Base-by-base conservation (phyloP, 2,797 vertebrate genomes). In the Vipera latastei region DNA sequence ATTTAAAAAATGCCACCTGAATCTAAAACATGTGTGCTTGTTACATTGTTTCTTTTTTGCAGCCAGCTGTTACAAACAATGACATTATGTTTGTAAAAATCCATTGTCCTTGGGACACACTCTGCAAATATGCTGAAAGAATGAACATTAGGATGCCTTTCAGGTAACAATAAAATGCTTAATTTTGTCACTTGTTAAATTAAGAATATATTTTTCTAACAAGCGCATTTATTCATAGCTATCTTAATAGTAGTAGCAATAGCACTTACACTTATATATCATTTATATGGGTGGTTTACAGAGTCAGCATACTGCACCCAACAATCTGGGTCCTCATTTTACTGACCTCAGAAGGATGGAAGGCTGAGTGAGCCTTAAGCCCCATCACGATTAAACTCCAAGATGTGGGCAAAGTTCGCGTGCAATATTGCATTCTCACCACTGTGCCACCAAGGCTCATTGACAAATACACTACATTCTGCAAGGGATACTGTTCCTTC, bases 91-190 rank as follows among this genome's bases (percentile, higher is more conserved):
- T 99, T 96, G 98, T 99, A 96, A 99, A 99, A 98, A 97, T 99
- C 94, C 98, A 99, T 48, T 98, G 99, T 95, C 98, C 99, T 0
- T 99, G 99, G 99, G 99, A 99, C 73, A 98, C 99, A 0, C 96
- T 99, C 93, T 99, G 99, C 98, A 99, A 99, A 97, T 99, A 99
- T 7, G 99, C 99, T 60, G 99, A 99, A 97, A 98, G 99, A 95
- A 99, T 99, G 98, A 99, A 99, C 97, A 99, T 99, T 97, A 98
- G 99, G 92, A 99, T 99, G 99, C 99, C 99, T 93, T 99, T 99
- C 98, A 99, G 99, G 99, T 99, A 98, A 26, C 93, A 95, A 94
- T 25, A 94, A 90, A 57, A 94, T 2, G 89, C 90, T 94, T 59
- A 32, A 89, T 44, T 93, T 90, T 93, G 55, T 89, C 89, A 63